Conservation (phyloP, 1,140 invertebrate genomes). For the Aphis craccivora region DNA sequence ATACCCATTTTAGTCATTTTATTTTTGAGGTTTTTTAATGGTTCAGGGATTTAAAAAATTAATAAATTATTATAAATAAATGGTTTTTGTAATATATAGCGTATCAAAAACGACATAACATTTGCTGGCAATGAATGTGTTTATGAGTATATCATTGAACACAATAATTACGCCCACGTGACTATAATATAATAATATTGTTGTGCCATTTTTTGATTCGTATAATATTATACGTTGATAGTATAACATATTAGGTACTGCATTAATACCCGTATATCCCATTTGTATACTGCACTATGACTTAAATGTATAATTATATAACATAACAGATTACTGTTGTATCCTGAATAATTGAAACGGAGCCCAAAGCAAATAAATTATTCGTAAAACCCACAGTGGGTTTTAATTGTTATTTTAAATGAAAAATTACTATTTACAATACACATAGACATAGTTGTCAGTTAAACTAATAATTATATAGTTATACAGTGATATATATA, state of each 20-base stretch:
- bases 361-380: constrained; percentile 19
- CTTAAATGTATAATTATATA: constrained; percentile 25
- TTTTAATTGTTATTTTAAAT: constrained; percentile 2
- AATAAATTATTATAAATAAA: not conserved
- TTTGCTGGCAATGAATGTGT: not conserved
- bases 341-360: not conserved
- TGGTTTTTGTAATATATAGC: not conserved
- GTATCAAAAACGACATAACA: not conserved
- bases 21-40: not conserved
- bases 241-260: not conserved
- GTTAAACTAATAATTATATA: constrained; percentile 16
- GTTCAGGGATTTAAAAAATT: not conserved
- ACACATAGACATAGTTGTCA: not conserved
- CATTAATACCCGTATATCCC: not conserved
- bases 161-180: constrained; percentile 17
- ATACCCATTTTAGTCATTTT: not conserved
- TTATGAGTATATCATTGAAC: not conserved
- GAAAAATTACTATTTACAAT: constrained; percentile 5
- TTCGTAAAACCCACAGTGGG: not conserved
- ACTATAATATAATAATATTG: not conserved
- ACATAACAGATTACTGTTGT: not conserved
- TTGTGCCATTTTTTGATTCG: not conserved
- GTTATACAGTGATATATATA: not conserved
- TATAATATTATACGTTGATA: not conserved
- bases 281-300: not conserved